Percentiles rank a stretch among this genome's conserved stretches.
These are phyloP conservation scores for Himantopus leucocephalus DNA, from an alignment of 2,113 vertebrate genomes.

Conservation along the genomic window DNA sequence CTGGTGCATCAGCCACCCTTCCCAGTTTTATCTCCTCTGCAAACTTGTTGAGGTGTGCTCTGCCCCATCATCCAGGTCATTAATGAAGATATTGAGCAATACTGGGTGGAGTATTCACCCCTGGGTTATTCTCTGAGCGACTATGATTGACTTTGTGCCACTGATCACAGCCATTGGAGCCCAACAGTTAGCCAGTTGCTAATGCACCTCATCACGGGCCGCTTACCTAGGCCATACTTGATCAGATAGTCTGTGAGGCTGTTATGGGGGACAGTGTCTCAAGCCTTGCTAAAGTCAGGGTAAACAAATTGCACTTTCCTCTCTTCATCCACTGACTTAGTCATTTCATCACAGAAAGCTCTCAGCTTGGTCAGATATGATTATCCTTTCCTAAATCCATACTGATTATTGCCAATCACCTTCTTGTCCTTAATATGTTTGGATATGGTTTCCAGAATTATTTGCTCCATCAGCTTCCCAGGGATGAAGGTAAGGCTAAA, in stretches of 20 bases:
- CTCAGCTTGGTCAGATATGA: not conserved
- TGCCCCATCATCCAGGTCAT: not conserved
- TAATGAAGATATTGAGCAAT: not conserved
- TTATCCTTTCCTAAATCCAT: not conserved
- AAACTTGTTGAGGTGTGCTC: not conserved
- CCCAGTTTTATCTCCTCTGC: not conserved
- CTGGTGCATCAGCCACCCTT: not conserved
- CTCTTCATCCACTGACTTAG: not conserved
- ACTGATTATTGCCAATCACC: not conserved
- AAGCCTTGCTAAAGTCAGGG: not conserved
- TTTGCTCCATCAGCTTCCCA: not conserved
- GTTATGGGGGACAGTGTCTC: not conserved
- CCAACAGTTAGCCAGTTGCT: not conserved
- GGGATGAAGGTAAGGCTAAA: not conserved
- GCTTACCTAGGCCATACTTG: not conserved
- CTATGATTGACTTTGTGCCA: fast-evolving
- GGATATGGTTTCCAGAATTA: not conserved
- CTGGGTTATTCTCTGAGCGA: not conserved
- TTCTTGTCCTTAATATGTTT: not conserved
- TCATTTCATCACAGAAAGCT: not conserved
- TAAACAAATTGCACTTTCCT: not conserved
- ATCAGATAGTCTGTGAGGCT: not conserved
- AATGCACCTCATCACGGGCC: not conserved
- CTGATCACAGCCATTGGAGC: no score
- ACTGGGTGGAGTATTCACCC: not conserved